Conservation (phyloP, 2,113 vertebrate species). For the Gobius niger region DNA sequence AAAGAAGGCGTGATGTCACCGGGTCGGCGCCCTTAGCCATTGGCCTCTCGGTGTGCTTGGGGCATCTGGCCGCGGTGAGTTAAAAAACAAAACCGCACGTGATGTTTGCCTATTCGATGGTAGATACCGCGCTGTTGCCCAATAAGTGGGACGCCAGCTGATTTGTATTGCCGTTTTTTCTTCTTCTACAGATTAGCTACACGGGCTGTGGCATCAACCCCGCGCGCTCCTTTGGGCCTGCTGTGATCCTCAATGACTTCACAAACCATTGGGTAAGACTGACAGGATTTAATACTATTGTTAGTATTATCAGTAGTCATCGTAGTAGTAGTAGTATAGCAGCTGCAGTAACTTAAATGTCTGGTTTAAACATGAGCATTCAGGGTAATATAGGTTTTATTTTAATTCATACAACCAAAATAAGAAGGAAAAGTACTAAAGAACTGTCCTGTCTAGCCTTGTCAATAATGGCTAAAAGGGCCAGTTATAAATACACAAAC, state of each 20-base stretch:
- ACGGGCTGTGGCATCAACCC: conserved; percentile 98
- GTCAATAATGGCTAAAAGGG: no score
- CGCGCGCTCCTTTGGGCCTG: conserved; percentile 91
- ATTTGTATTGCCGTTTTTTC: conserved; percentile 11
- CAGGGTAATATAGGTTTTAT: no score
- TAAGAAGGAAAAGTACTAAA: no score
- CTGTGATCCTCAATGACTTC: conserved; percentile 83
- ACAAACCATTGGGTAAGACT: conserved; percentile 91
- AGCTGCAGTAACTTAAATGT: no score
- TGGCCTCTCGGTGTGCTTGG: conserved; percentile 90
- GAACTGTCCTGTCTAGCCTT: no score
- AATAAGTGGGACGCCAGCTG: background rate
- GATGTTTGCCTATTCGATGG: background rate
- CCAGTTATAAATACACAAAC: no score
- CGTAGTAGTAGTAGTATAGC: no score
- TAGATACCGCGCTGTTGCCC: background rate
- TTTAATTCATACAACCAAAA: no score
- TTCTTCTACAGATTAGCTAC: conserved; percentile 87
- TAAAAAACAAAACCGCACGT: background rate
- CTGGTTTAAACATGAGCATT: no score
- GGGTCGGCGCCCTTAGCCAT: conserved; percentile 93
- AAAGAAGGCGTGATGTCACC: conserved; percentile 85
- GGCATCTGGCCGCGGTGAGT: conserved; percentile 93
- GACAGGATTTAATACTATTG: background rate
- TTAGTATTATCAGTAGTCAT: no score